Base-by-base conservation (phyloP, 1,140 invertebrate genomes). In the Zaprionus inermis region DNA sequence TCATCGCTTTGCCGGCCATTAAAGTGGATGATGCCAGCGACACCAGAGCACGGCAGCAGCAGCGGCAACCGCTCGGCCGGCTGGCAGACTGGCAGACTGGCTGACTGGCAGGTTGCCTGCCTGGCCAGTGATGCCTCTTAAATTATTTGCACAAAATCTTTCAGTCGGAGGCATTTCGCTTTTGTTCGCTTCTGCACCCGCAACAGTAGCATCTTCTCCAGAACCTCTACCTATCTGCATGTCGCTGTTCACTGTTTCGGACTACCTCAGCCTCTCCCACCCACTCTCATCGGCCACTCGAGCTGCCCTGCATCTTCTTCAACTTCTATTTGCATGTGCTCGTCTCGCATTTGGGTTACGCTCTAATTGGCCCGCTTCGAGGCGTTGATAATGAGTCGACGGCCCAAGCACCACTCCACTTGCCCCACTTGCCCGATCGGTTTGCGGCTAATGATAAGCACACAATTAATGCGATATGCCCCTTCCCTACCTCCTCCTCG, bases 131-230 rank as follows among this genome's bases (percentile, higher is more conserved):
- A 24, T 59, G 65, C 61, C 63, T 59, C 67, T 79, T 63, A 44
- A 75, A 84, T 88, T 88, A 88, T 88, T 88, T 88, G 80, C 83
- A 88, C 80, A 88, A 88, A 89, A 88, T 88, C 83, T 89, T 80
- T 72, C 78, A 56, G 74, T 58, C 71, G 16, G 24, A 28, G 56
- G 52, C 32, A 72, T 67, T 76, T 67, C 12, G 49, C 54, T 71
- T 63, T 65, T 72, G 22, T 66, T 76, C 32, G 59, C 24, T 28
- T 69, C 38, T 28, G 16, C 12, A 38, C 32, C 14, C 51, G 77
- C 69, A 65, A 72, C 54, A n/a, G 36, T 38, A 38, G 66, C 41
- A n/a, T 5, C n/a, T n/a, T 38, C 36, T 38, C 12, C 36, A 12
- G 34, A n/a, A n/a, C n/a, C n/a, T n/a, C 34, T 36, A 12, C 46